phyloP scores from a whole-genome alignment of 2,888 invertebrate genomes.

The Athalia rosae region DNA sequence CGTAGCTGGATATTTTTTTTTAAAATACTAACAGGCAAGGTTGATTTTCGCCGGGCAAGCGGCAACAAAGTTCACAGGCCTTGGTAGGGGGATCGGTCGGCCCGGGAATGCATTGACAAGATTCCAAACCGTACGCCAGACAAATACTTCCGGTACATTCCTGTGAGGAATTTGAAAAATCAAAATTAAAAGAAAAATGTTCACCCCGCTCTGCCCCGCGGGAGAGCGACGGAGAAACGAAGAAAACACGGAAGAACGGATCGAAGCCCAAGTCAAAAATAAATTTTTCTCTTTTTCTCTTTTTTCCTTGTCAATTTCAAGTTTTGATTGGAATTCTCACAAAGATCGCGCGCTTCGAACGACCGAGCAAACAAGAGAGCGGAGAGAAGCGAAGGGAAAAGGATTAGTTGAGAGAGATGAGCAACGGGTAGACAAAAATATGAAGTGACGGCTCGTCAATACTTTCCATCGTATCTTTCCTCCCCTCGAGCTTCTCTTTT shows the following conservation, averaged over 20 bases:
- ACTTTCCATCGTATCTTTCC: not conserved
- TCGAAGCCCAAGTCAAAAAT: not conserved
- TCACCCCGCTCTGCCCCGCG: no score
- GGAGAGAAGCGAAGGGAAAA: no score
- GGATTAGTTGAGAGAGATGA: no score
- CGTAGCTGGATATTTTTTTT: not conserved
- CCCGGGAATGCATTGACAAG: conserved; percentile 93
- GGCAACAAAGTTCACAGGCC: conserved; percentile 95
- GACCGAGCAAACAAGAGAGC: no score
- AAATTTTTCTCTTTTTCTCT: not conserved
- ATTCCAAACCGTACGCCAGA: conserved; percentile 95
- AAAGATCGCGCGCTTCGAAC: no score
- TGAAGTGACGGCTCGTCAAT: not conserved
- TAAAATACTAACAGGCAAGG: conserved; percentile 80
- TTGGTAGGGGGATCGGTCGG: conserved; percentile 88
- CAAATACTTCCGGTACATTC: conserved; percentile 99
- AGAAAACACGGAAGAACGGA: not conserved
- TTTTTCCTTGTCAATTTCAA: not conserved
- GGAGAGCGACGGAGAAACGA: no score
- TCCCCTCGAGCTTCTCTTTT: not conserved
- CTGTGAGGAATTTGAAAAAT: conserved; percentile 70
- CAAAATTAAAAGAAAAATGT: not conserved
- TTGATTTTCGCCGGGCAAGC: conserved; percentile 87
- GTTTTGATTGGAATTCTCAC: not conserved
- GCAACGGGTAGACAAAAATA: not conserved